A percentile compares a stretch with the other conserved stretches of the same genome.
phyloP scores from a whole-genome alignment of 2,888 invertebrate genomes.

The Drosophila paranaensis region DNA sequence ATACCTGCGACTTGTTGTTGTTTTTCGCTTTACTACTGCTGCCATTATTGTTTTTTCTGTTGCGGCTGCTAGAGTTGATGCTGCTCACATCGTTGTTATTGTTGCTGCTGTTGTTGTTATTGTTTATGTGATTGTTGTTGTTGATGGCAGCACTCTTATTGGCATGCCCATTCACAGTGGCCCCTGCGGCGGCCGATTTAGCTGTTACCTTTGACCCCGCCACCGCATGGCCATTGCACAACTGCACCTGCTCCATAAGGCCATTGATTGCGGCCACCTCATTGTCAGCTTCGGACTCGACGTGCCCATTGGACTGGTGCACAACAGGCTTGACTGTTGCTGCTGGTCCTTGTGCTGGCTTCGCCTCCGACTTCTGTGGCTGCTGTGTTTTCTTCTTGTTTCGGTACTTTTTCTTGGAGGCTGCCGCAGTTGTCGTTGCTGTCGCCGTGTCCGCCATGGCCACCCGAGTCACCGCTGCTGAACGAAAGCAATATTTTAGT shows the following conservation, averaged over 20 bases:
- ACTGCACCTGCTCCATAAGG: conserved; percentile 55
- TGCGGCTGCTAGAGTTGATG: conserved; percentile 36
- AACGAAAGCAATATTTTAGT: conserved; percentile 13
- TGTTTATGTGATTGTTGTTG: conserved; percentile 59
- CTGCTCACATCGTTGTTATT: conserved; percentile 48
- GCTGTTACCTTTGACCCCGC: conserved; percentile 15
- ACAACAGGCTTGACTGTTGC: background rate
- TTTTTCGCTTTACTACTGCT: conserved; percentile 45
- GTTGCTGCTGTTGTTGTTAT: conserved; percentile 44
- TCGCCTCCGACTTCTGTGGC: conserved; percentile 30
- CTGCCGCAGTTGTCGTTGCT: conserved; percentile 48
- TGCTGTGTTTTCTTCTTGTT: conserved; percentile 63
- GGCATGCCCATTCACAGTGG: conserved; percentile 56
- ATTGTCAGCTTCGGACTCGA: conserved; percentile 1
- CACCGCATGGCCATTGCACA: conserved; percentile 60
- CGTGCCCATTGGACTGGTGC: conserved; percentile 52
- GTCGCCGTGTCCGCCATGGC: conserved; percentile 68
- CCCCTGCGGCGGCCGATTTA: conserved; percentile 14
- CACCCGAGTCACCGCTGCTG: conserved; percentile 21
- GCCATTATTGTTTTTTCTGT: conserved; percentile 46
- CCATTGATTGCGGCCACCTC: conserved; percentile 40
- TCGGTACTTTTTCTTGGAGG: conserved; percentile 60
- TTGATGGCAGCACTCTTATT: conserved; percentile 45
- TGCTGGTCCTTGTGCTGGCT: conserved; percentile 15
- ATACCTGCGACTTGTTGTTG: conserved; percentile 32